phyloP scores from a whole-genome alignment of 2,113 vertebrate genomes.

The Sarotherodon lohbergeri region DNA sequence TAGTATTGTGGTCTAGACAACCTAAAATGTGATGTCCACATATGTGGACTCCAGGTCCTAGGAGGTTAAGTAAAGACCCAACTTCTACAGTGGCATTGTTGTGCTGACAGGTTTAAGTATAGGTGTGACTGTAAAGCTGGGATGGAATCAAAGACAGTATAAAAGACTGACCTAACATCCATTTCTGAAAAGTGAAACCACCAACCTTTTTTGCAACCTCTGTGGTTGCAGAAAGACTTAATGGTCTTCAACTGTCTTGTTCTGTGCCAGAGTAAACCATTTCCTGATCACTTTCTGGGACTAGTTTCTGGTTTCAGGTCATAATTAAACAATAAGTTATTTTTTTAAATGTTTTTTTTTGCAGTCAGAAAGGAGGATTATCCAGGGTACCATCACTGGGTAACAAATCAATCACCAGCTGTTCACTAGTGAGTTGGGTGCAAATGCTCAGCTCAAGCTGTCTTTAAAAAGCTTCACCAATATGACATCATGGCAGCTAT shows the following conservation, averaged over 20 bases:
- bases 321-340: accelerated
- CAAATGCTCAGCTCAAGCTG: not conserved
- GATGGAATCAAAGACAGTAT: not conserved
- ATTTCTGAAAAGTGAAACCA: not conserved
- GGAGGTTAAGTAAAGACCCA: not conserved
- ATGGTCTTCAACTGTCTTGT: not conserved
- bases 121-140: not conserved
- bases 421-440: not conserved
- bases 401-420: not conserved
- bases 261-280: not conserved
- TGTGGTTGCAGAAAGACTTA: not conserved
- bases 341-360: not conserved
- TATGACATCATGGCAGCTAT: not conserved
- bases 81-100: not conserved
- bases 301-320: not conserved
- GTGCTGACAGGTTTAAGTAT: not conserved
- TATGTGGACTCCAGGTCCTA: accelerated
- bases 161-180: not conserved
- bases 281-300: not conserved
- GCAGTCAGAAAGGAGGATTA: not conserved
- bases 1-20: not conserved
- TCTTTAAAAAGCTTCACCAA: not conserved
- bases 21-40: not conserved
- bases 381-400: not conserved
- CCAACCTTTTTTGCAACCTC: not conserved